Percentiles rank a stretch among this genome's conserved stretches.
phyloP scores from a whole-genome alignment of 2,113 vertebrate species.

The Solea solea region DNA sequence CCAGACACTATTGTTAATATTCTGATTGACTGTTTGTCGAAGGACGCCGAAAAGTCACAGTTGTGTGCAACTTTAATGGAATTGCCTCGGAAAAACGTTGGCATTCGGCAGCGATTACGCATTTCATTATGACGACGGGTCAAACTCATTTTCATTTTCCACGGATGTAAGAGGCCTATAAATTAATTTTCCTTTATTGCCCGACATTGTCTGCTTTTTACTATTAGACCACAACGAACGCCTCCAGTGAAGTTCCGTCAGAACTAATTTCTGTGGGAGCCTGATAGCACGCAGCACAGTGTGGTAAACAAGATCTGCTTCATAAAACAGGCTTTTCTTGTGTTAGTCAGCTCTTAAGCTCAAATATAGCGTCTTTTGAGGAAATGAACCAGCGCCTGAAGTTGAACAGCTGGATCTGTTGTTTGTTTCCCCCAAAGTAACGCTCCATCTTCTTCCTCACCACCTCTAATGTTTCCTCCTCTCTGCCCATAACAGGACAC shows the following conservation, averaged over 20 bases:
- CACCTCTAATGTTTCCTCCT: constrained; percentile 8
- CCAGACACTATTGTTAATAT: constrained; percentile 50
- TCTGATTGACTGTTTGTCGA: constrained; percentile 59
- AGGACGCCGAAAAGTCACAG: constrained; percentile 71
- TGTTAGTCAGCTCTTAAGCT: constrained; percentile 28
- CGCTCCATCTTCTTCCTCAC: constrained; percentile 31
- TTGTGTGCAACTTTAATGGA: constrained; percentile 66
- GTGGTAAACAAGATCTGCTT: constrained; percentile 49
- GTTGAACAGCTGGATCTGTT: constrained; percentile 21
- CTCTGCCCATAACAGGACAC: neutral
- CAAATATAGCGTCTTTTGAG: constrained; percentile 21
- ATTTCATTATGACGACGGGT: constrained; percentile 65
- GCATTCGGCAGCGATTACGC: constrained; percentile 63
- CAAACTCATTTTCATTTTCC: constrained; percentile 63
- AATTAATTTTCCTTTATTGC: constrained; percentile 55
- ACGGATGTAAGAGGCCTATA: constrained; percentile 48
- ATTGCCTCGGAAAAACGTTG: constrained; percentile 70
- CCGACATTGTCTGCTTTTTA: constrained; percentile 13
- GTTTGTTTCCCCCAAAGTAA: constrained; percentile 5
- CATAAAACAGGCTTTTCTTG: constrained; percentile 23
- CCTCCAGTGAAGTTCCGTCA: constrained; percentile 26
- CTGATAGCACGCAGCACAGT: constrained; percentile 20
- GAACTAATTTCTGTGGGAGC: constrained; percentile 41
- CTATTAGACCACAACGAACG: constrained; percentile 48
- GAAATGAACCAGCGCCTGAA: constrained; percentile 19